Conservation (phyloP, 2,113 vertebrate species). For the Dromas ardeola region DNA sequence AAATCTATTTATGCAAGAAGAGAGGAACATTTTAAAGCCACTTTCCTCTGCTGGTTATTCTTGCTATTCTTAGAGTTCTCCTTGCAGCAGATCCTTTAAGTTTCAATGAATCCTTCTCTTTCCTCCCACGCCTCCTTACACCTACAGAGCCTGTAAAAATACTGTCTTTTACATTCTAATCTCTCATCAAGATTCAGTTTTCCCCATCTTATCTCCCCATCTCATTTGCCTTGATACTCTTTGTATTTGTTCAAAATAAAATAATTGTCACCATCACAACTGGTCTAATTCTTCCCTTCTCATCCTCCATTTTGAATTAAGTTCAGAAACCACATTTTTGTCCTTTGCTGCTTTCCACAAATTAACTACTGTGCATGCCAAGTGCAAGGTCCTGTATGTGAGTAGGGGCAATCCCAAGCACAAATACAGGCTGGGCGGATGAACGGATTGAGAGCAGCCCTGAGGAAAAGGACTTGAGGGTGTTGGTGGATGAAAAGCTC, state of each 20-base stretch:
- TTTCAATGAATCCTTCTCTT: neutral
- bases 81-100: neutral
- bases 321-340: neutral
- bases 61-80: neutral
- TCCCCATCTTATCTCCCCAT: neutral
- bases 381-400: neutral
- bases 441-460: neutral
- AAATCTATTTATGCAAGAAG: neutral
- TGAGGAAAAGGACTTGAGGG: neutral
- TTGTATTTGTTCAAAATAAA: neutral
- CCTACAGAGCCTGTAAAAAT: neutral
- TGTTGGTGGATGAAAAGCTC: neutral
- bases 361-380: neutral
- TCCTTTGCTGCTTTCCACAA: neutral
- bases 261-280: neutral
- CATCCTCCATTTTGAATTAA: neutral
- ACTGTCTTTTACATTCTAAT: neutral
- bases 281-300: neutral
- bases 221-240: neutral
- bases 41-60: neutral
- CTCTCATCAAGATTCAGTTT: neutral
- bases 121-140: neutral
- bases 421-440: neutral
- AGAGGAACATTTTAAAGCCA: neutral
- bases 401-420: neutral